Conservation (phyloP, 2,888 invertebrate genomes). For the Polietes domitor region DNA sequence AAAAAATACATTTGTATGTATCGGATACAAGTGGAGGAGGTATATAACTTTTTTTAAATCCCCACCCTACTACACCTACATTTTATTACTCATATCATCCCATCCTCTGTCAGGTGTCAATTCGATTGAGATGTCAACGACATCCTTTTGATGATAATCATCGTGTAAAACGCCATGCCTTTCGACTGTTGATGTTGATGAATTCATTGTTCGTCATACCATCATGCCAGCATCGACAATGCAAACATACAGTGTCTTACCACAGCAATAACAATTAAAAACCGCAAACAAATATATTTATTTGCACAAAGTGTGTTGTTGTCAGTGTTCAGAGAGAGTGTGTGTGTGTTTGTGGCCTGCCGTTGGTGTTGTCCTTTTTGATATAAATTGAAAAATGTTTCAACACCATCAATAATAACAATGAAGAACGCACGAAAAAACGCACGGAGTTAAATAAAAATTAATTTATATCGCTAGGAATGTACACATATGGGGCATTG, state of each 20-base stretch:
- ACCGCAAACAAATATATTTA: conserved; percentile 56
- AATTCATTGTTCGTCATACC: conserved; percentile 5
- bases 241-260: conserved; percentile 2
- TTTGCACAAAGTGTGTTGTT: conserved; percentile 23
- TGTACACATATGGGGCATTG: not conserved
- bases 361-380: not conserved
- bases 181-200: conserved; percentile 7
- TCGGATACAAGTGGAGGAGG: too few relatives aligned
- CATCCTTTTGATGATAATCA: conserved; percentile 4
- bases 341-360: not conserved
- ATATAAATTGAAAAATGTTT: conserved; percentile 61
- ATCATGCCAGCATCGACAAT: not conserved
- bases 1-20: too few relatives aligned
- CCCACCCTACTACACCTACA: too few relatives aligned
- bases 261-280: conserved; percentile 62
- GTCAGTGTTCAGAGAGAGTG: too few relatives aligned
- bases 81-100: not conserved
- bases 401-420: conserved; percentile 54
- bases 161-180: not conserved
- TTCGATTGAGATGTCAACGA: not conserved
- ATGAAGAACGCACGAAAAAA: conserved; percentile 26
- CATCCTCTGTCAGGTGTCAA: not conserved
- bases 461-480: conserved; percentile 38
- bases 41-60: too few relatives aligned
- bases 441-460: conserved; percentile 27